Base-by-base conservation (phyloP, 2,888 invertebrate species). In the Epistrophe eligans region DNA sequence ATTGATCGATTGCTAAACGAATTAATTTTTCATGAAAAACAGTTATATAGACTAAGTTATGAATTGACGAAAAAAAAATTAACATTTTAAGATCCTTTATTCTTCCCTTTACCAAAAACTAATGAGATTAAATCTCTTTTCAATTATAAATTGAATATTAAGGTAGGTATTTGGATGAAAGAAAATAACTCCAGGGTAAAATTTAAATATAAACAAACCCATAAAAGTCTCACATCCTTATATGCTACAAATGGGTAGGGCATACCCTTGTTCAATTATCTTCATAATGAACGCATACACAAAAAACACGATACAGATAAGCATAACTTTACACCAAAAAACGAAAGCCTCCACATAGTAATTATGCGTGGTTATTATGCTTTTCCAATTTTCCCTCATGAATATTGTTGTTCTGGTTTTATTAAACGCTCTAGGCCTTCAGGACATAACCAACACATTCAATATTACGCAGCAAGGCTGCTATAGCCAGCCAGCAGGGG, bases 321-420 rank as follows among this genome's bases (percentile, higher is more conserved):
- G 45, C 62, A 57, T 32, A 50, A 38, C 50, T 38, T 64, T 17
- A 71, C 48, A 57, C 71, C 60, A 35, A 55, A 55, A 17, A 64
- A 50, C 58, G 38, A 57, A 48, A 48, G 11, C 40, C 19, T 40
- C 32, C 40, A 52, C 55, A 70, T 13, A 28, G 55, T 64, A 77
- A 48, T 71, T 57, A 77, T 81, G 77, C 35, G 35, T 62, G 52
- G 52, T 35, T 62, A 40, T 66, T 73, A 74, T 79, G 79, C 55
- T 58, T 79, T 79, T 79, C 74, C 58, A 79, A 79, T 74, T 58
- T 67, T 73, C 45, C 50, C 64, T 52, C 43, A 48, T 62, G 73
- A 72, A 73, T 60, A 60, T 58, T 79, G 35, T 55, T 72, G 79
- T 72, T 45, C 64, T 66, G 79, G 72, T 72, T 64, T 64, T 79